A percentile compares a stretch with the other conserved stretches of the same genome.
phyloP scores from a whole-genome alignment of 2,113 vertebrate genomes.

The Ochotona curzoniae region DNA sequence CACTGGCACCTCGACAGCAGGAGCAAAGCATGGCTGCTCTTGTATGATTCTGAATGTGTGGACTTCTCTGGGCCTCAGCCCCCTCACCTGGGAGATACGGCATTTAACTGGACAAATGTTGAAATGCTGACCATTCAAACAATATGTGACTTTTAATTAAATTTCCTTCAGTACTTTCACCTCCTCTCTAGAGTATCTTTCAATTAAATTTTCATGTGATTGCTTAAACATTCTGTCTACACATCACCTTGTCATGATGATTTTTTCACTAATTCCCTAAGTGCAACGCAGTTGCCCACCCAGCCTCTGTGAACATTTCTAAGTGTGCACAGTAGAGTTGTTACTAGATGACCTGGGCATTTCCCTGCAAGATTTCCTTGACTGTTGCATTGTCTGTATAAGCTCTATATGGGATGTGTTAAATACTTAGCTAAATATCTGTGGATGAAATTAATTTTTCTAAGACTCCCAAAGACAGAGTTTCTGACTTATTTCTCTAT shows the following conservation, averaged over 20 bases:
- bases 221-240: neutral
- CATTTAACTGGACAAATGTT: neutral
- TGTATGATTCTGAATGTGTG: neutral
- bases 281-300: neutral
- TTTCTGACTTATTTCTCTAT: neutral
- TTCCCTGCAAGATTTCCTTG: neutral
- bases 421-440: neutral
- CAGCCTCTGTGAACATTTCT: neutral
- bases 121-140: neutral
- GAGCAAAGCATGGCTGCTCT: too few relatives aligned
- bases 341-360: neutral
- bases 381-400: neutral
- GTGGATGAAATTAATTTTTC: neutral
- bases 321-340: rapidly evolving
- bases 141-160: neutral
- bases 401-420: rapidly evolving
- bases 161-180: neutral
- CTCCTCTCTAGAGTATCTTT: neutral
- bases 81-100: neutral
- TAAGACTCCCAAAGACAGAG: neutral
- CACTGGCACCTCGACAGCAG: too few relatives aligned
- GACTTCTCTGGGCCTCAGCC: neutral
- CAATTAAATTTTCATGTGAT: neutral
- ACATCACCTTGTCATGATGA: neutral
- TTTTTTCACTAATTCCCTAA: neutral